phyloP scores from a whole-genome alignment of 2,888 invertebrate genomes.

The Oxyteleia sp. region DNA sequence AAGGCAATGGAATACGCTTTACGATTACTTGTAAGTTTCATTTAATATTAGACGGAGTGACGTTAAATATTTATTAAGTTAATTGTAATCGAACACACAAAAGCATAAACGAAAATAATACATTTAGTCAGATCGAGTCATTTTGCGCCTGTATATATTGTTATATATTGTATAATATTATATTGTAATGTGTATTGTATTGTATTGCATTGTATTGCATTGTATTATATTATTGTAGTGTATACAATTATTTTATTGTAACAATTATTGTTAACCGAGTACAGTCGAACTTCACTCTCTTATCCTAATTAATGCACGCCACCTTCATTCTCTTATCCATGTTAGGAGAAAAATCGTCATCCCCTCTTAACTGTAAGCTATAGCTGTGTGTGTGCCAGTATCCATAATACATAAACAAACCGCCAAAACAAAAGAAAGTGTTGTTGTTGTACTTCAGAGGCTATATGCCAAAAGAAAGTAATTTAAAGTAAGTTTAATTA shows the following conservation, averaged over 20 bases:
- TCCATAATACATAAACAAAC: no score
- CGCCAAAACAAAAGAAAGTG: no score
- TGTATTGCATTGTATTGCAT: constrained; percentile 15
- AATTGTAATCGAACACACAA: constrained; percentile 62
- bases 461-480: no score
- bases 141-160: constrained; percentile 85
- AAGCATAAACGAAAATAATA: constrained; percentile 77
- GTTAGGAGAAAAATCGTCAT: no score
- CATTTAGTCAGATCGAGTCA: constrained; percentile 88
- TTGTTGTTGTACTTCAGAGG: no score
- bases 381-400: no score
- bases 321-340: no score
- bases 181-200: constrained; percentile 32
- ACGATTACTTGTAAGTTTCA: constrained; percentile 86
- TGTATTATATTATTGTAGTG: constrained; percentile 29
- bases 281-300: no score
- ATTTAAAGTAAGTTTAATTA: no score
- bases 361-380: no score
- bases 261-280: constrained; percentile 12
- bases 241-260: not conserved
- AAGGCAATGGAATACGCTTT: constrained; percentile 92
- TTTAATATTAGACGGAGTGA: constrained; percentile 81
- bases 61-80: constrained; percentile 73
- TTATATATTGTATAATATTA: constrained; percentile 67
- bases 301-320: no score